Evolutionary conservation across 1,140 invertebrate genomes (phyloP).

Genomic region (Palaemon carinicauda): DNA sequence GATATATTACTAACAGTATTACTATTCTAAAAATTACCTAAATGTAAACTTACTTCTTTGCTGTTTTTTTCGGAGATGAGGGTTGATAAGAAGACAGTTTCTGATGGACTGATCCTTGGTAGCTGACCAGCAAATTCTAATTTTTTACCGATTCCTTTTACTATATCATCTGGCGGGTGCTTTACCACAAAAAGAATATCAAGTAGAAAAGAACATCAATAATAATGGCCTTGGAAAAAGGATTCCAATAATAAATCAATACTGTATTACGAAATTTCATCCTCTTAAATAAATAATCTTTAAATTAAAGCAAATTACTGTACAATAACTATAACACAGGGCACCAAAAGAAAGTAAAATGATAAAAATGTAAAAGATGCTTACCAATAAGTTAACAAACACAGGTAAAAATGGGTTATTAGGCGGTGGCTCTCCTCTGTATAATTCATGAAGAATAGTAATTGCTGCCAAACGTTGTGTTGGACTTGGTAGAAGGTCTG

Average conservation of each 20-base stretch:
- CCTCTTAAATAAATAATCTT: no score
- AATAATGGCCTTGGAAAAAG: no score
- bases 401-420: constrained; percentile 78
- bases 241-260: no score
- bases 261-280: no score
- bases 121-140: constrained; percentile 71
- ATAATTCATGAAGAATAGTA: constrained; percentile 78
- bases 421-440: constrained; percentile 74
- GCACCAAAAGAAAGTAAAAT: neutral
- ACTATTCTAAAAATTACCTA: no score
- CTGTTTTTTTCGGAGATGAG: constrained; percentile 33
- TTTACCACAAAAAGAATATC: constrained; percentile 59
- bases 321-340: no score
- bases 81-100: constrained; percentile 32
- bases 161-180: constrained; percentile 70
- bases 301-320: neutral
- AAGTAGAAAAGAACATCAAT: neutral
- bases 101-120: constrained; percentile 59
- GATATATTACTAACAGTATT: no score
- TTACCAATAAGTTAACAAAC: constrained; percentile 74
- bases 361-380: constrained; percentile 37
- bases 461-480: constrained; percentile 76
- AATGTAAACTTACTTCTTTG: constrained; percentile 36
- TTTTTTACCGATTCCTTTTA: constrained; percentile 67
- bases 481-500: constrained; percentile 74